Evolutionary conservation across 2,113 vertebrate genomes (phyloP).

Genomic region (Platanista minor): DNA sequence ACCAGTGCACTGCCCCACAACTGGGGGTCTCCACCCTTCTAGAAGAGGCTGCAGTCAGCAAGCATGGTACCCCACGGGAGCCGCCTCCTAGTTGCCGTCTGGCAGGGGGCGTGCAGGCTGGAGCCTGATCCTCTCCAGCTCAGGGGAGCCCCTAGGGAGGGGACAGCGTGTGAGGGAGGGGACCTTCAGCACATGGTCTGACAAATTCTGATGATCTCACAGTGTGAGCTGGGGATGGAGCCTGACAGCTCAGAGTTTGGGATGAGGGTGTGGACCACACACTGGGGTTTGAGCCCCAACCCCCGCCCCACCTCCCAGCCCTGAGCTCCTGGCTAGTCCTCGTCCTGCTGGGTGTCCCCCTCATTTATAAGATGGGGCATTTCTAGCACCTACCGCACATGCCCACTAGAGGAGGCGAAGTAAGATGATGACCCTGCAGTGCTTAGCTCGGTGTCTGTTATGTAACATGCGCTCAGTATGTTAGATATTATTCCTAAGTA

Average conservation of each 20-base stretch:
- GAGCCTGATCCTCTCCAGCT: background rate
- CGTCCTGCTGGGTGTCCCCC: background rate
- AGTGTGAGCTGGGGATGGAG: background rate
- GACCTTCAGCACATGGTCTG: background rate
- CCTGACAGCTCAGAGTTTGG: background rate
- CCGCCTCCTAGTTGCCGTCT: background rate
- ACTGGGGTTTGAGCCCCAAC: background rate
- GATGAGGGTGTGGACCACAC: background rate
- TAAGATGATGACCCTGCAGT: background rate
- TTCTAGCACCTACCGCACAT: background rate
- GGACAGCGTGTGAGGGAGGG: too few relatives aligned
- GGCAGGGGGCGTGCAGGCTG: background rate
- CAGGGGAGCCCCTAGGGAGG: background rate
- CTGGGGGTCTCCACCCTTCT: background rate
- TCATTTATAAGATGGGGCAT: background rate
- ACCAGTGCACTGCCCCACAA: accelerated
- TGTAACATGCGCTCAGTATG: background rate
- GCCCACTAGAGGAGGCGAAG: background rate
- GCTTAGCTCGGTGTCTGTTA: background rate
- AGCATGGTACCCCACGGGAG: background rate
- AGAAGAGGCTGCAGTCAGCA: background rate
- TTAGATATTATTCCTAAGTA: background rate
- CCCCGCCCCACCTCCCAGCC: background rate
- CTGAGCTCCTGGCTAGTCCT: background rate
- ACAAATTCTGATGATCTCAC: background rate